Conservation (phyloP, 1,140 invertebrate species). For the Drosophila bifasciata region DNA sequence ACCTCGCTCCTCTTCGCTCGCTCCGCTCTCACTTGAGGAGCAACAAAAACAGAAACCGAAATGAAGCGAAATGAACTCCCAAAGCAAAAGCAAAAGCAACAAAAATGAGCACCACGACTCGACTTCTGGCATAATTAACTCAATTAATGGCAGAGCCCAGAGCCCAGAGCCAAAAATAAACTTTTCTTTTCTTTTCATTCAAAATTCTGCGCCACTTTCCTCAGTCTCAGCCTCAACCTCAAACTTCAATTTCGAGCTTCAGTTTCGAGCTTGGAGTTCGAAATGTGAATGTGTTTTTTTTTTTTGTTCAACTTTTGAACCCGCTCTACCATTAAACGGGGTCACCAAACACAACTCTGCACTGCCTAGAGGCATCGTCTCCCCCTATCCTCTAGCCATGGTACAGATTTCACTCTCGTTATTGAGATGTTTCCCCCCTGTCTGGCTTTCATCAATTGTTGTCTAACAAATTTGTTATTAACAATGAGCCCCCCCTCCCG, state of each 20-base stretch:
- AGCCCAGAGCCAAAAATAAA: slow-evolving; percentile 28
- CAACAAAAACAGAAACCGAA: slow-evolving; percentile 1
- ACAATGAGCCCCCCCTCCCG: slow-evolving; percentile 14
- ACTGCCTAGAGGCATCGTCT: no score
- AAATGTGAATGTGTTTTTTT: slow-evolving; percentile 13
- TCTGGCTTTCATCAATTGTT: slow-evolving; percentile 47
- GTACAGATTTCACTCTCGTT: slow-evolving; percentile 62
- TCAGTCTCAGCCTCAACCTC: slow-evolving; percentile 13
- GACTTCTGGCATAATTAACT: slow-evolving; percentile 59
- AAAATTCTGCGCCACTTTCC: slow-evolving; percentile 50
- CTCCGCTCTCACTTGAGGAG: slow-evolving; percentile 5
- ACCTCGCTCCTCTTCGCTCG: not conserved
- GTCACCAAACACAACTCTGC: slow-evolving; percentile 34
- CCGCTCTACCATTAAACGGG: slow-evolving; percentile 11
- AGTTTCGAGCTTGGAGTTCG: slow-evolving; percentile 6
- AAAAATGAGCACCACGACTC: slow-evolving; percentile 1
- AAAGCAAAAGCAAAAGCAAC: slow-evolving; percentile 9
- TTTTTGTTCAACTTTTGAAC: slow-evolving; percentile 47
- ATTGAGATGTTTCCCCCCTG: slow-evolving; percentile 26
- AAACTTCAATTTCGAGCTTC: not conserved
- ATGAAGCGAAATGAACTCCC: slow-evolving; percentile 27
- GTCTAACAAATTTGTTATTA: slow-evolving; percentile 52
- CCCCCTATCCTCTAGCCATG: no score
- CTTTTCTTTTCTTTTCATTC: slow-evolving; percentile 35
- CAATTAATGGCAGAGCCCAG: slow-evolving; percentile 43